These are phyloP conservation scores for Zelostemma sp. DNA, from an alignment of 1,140 invertebrate species.

Conservation along the genomic window DNA sequence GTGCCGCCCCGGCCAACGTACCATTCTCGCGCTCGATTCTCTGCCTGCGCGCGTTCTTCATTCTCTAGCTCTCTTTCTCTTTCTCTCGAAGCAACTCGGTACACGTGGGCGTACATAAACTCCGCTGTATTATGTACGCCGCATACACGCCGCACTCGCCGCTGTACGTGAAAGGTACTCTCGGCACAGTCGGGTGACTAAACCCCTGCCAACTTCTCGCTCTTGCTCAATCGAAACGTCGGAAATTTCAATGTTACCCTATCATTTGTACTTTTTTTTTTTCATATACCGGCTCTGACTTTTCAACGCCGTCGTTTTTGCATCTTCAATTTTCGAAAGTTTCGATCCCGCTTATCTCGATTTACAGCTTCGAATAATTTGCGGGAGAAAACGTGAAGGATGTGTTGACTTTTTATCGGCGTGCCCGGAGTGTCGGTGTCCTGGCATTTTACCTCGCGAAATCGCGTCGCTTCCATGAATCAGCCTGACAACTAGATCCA, in stretches of 20 bases:
- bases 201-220: constrained; percentile 2
- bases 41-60: constrained; percentile 18
- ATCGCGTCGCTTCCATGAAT: constrained; percentile 47
- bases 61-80: constrained; percentile 11
- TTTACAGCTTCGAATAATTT: too few relatives aligned
- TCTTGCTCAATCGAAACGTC: constrained; percentile 2
- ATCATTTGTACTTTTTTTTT: too few relatives aligned
- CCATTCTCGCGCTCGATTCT: constrained; percentile 9
- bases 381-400: constrained; percentile 11
- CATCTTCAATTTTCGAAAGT: too few relatives aligned
- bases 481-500: constrained; percentile 44
- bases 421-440: constrained; percentile 48
- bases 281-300: too few relatives aligned
- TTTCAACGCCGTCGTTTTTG: too few relatives aligned
- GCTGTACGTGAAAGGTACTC: constrained; percentile 11
- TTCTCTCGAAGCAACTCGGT: constrained; percentile 23
- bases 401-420: constrained; percentile 45
- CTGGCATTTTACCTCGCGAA: constrained; percentile 48
- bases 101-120: constrained; percentile 42
- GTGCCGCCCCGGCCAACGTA: constrained; percentile 1
- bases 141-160: constrained; percentile 21
- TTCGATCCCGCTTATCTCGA: too few relatives aligned
- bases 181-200: constrained; percentile 1
- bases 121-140: constrained; percentile 10
- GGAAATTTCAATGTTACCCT: constrained; percentile 1